Evolutionary conservation across 2,888 invertebrate genomes (phyloP).

Genomic region (Litoditis marina): DNA sequence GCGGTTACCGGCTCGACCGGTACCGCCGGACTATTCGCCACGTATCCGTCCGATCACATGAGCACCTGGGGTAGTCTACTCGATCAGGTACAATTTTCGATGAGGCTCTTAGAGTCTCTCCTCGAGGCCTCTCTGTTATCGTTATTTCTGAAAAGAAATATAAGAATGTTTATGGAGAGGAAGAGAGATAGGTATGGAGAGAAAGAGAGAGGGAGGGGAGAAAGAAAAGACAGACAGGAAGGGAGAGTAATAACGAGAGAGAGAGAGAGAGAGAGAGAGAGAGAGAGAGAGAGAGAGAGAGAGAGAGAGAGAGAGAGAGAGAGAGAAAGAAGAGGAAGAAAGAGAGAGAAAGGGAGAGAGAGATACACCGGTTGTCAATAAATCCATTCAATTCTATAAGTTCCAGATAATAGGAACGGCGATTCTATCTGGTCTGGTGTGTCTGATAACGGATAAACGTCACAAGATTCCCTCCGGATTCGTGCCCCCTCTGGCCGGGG

Average conservation of each 20-base stretch:
- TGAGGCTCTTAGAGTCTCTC: too few relatives aligned
- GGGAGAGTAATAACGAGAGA: too few relatives aligned
- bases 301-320: not conserved
- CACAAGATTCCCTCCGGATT: conserved; percentile 52
- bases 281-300: too few relatives aligned
- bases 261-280: too few relatives aligned
- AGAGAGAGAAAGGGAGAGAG: too few relatives aligned
- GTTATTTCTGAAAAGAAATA: too few relatives aligned
- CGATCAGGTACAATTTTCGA: conserved; percentile 64
- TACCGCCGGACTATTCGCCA: conserved; percentile 68
- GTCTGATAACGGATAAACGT: conserved; percentile 58
- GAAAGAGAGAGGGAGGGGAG: too few relatives aligned
- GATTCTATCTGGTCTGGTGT: conserved; percentile 53
- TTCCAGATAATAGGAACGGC: conserved; percentile 60
- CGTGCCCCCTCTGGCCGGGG: conserved; percentile 55
- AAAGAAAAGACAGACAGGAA: not conserved
- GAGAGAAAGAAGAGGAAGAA: not conserved
- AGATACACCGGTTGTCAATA: too few relatives aligned
- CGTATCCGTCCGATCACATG: conserved; percentile 65
- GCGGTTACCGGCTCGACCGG: conserved; percentile 60
- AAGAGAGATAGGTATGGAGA: too few relatives aligned
- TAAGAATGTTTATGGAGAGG: too few relatives aligned
- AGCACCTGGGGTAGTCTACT: conserved; percentile 63
- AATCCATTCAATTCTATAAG: too few relatives aligned
- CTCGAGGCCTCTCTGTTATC: too few relatives aligned